A percentile compares a stretch with the other conserved stretches of the same genome.
These are phyloP conservation scores for Mastomys natalensis DNA, from an alignment of 2,113 vertebrate genomes.

Conservation along the genomic window DNA sequence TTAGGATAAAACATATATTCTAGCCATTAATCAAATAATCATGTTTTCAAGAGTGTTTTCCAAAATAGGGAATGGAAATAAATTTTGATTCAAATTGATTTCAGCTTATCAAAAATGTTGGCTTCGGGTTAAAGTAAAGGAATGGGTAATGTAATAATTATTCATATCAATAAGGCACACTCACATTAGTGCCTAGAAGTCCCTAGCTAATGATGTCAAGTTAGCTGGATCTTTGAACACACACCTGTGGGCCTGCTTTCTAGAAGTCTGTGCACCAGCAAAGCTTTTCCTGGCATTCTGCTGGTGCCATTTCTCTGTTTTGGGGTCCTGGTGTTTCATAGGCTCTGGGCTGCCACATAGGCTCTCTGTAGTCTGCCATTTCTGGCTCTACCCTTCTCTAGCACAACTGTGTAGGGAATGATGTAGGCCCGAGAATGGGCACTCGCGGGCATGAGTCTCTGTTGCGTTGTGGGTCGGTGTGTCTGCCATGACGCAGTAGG, in stretches of 20 bases:
- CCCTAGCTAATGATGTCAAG: not conserved
- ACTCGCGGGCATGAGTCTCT: too few species aligned
- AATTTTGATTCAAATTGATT: too few species aligned
- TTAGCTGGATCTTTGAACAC: not conserved
- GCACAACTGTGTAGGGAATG: too few species aligned
- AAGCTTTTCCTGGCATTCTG: not conserved
- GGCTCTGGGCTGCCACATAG: not conserved
- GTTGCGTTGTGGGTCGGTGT: too few species aligned
- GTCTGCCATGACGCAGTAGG: too few species aligned
- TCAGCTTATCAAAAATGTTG: not conserved
- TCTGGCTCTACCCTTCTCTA: not conserved
- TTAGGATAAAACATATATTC: not conserved
- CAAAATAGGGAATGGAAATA: not conserved
- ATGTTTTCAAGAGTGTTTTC: not conserved
- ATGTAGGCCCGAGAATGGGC: too few species aligned
- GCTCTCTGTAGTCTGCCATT: not conserved
- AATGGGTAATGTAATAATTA: not conserved
- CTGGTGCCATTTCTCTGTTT: not conserved
- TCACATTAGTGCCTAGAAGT: not conserved
- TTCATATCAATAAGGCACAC: conserved; percentile 15
- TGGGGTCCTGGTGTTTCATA: not conserved
- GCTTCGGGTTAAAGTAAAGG: not conserved
- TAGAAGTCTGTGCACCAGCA: not conserved
- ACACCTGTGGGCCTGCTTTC: not conserved
- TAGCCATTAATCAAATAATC: not conserved